These are phyloP conservation scores for Glaucomys volans DNA, from an alignment of 2,113 vertebrate genomes.

Conservation along the genomic window DNA sequence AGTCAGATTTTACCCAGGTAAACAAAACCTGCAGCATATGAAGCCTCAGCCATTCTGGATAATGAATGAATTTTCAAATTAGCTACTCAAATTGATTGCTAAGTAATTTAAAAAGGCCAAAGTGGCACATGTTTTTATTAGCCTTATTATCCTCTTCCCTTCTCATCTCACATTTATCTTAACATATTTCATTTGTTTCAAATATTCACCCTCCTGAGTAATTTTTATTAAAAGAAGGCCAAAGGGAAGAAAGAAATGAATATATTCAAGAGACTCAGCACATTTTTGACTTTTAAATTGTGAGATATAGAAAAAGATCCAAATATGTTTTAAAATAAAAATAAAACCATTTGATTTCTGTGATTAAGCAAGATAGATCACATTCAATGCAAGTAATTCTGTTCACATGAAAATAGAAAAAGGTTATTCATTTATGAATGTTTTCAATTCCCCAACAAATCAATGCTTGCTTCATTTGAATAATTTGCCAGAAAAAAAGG, in stretches of 20 bases:
- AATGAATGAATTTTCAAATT: slow-evolving; percentile 12
- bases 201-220: background rate
- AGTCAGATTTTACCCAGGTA: background rate
- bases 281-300: background rate
- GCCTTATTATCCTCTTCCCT: background rate
- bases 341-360: background rate
- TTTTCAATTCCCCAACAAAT: background rate
- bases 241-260: background rate
- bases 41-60: background rate
- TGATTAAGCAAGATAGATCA: background rate
- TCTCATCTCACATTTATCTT: background rate
- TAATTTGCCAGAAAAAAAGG: background rate
- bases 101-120: slow-evolving; percentile 12
- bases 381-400: background rate
- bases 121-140: background rate
- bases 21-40: background rate
- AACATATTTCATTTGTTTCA: background rate
- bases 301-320: background rate
- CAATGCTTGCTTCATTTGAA: background rate
- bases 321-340: slow-evolving; percentile 1
- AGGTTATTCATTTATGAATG: background rate
- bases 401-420: background rate
- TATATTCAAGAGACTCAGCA: background rate
- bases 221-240: background rate
- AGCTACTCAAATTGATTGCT: background rate